These are phyloP conservation scores for Tetraodon nigroviridis DNA, from an alignment of 2,113 vertebrate genomes.

Conservation along the genomic window DNA sequence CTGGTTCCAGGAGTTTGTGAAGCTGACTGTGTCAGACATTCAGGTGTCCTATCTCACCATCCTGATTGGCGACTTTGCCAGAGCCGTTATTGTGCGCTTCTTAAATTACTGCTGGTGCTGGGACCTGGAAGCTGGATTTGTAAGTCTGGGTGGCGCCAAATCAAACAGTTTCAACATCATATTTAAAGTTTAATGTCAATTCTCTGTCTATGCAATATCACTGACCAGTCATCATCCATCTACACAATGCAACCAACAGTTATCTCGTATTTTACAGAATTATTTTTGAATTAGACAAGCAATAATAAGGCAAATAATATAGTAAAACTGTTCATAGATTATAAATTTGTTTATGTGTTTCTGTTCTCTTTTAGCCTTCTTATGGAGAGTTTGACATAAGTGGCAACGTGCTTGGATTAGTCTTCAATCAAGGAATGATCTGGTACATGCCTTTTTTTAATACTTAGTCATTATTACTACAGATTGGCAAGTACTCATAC, in stretches of 20 bases:
- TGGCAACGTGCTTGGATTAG: slow-evolving; percentile 91
- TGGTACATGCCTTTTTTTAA: slow-evolving; percentile 76
- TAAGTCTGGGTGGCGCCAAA: slow-evolving; percentile 63
- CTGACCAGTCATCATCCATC: too few species aligned
- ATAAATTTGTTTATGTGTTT: neutral
- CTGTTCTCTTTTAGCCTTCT: slow-evolving; percentile 78
- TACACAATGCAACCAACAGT: too few species aligned
- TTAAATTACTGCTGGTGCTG: slow-evolving; percentile 99
- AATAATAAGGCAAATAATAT: too few species aligned
- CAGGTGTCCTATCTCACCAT: slow-evolving; percentile 94
- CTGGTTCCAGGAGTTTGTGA: slow-evolving; percentile 85
- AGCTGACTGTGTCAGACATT: slow-evolving; percentile 94
- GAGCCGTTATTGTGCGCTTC: slow-evolving; percentile 93
- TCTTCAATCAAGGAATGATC: slow-evolving; percentile 99
- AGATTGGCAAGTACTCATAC: too few species aligned
- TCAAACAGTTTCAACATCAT: too few species aligned
- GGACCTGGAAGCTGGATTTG: slow-evolving; percentile 97
- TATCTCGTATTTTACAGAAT: too few species aligned
- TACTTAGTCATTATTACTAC: neutral
- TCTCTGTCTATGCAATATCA: too few species aligned
- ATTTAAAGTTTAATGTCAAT: too few species aligned
- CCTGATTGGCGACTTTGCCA: slow-evolving; percentile 91
- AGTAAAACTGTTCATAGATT: too few species aligned
- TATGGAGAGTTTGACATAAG: slow-evolving; percentile 98
- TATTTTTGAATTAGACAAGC: too few species aligned